Base-by-base conservation (phyloP, 2,888 invertebrate genomes). In the Carterocephalus palaemon region DNA sequence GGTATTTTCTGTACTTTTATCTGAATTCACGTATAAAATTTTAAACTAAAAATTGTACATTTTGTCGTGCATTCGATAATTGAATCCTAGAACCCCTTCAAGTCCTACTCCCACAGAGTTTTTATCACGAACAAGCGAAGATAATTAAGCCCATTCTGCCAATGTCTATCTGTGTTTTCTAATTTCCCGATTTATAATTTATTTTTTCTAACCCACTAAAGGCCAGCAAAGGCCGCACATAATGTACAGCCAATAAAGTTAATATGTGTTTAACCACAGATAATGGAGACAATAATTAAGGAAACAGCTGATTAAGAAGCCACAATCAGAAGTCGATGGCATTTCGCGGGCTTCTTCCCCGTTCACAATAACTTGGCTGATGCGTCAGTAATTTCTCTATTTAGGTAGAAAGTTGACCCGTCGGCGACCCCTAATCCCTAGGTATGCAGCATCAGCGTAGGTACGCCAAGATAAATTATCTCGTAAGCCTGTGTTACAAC, bases 321-420 rank as follows among this genome's bases (percentile, higher is more conserved):
- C 45, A 45, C 45, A 45, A 45, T 45, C 31, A 38, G 36, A 36
- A 36, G 37, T 38, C 38, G 32, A 45, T 38, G 45, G 45, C 38
- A 20, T 45, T 45, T 45, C 10, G 15, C 45, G 16, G 9, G 36
- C 29, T 45, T 40, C 39, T 39, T 34, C 34, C 40, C 24, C 15
- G 48, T 40, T 45, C 40, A 43, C 36, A 48, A 45, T 45, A 31
- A 29, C 47, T 31, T 47, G 9, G 17, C 10, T 31, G 9, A 46
- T 51, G 36, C 40, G 43, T 48, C 50, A 49, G 54, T 53, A 56
- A 63, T 66, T 61, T 60, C 62, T 60, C 64, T 62, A 64, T 67
- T 66, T 63, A 64, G 59, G 65, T 64, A 64, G 71, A 73, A 73
- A 73, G 73, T 57, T 56, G 59, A 60, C 60, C 66, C 52, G 26